Base-by-base conservation (phyloP, 2,113 vertebrate species). In the Cyphomyrus discorhynchus region DNA sequence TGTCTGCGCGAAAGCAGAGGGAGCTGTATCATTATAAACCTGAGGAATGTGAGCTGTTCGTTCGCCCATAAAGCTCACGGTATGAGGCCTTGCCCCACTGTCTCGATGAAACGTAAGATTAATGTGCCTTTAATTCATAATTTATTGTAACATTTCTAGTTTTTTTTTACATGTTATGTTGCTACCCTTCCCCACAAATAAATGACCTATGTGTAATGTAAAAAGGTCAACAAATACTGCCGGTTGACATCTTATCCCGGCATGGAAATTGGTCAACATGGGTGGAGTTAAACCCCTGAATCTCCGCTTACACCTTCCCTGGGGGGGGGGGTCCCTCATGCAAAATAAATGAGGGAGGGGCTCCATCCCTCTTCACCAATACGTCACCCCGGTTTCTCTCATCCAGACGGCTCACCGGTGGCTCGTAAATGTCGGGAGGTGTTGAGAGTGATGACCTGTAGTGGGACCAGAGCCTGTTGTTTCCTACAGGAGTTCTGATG, bases 31-130 rank as follows among this genome's bases (percentile, higher is more conserved):
- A 31, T 56, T 82, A 89, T 91, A 80, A 58, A 91, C 86, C 42
- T 87, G 86, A 91, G 92, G 88, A 86, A 84, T 89, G 88, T 92
- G 91, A 92, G 90, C 91, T 47, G 39, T 9, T 47, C 1, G 3
- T 19, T 47, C 9, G 42, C n/a, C 7, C 42, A 47, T 84, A 47
- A 47, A n/a, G 82, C 39, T 45, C 39, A 47, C 19, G 21, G 24
- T 84, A 84, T 46, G 82, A 24, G 82, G 82, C 21, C 45, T 84
- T 47, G 5, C 80, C 17, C 45, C 6, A 47, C 39, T 47, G 82
- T 47, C 82, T 47, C 21, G 17, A n/a, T 24, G n/a, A 84, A 46
- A n/a, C 82, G 82, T 3, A 46, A 3, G 17, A 46, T 21, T 84
- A 80, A 42, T 80, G 35, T 2, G 1, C 15, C 31, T 80, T 17